These are phyloP conservation scores for Cyclophora albipunctata DNA, from an alignment of 2,888 invertebrate genomes.

Conservation along the genomic window DNA sequence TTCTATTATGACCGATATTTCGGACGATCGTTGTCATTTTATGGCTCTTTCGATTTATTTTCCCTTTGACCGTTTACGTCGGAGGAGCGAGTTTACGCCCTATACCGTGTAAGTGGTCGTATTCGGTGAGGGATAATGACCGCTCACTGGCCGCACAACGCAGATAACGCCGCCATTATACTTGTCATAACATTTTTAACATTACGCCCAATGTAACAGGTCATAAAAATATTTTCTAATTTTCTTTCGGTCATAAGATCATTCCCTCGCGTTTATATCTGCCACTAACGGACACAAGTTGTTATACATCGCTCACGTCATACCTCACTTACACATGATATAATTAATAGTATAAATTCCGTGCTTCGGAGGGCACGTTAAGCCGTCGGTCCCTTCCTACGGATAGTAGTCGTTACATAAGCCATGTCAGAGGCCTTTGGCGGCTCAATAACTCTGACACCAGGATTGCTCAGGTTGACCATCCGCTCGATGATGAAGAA, in stretches of 20 bases:
- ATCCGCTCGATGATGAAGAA: no score
- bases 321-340: no score
- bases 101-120: constrained; percentile 23
- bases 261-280: no score
- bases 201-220: constrained; percentile 1
- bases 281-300: no score
- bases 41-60: constrained; percentile 37
- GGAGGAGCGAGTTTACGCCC: constrained; percentile 16
- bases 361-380: no score
- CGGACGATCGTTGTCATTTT: constrained; percentile 40
- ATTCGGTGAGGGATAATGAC: constrained; percentile 17
- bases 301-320: no score
- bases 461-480: no score
- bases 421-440: no score
- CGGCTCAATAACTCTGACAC: no score
- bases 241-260: not conserved
- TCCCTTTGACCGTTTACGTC: constrained; percentile 30
- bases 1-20: constrained; percentile 46
- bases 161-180: constrained; percentile 13
- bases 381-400: no score
- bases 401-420: no score
- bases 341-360: no score
- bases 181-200: constrained; percentile 1
- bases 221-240: constrained; percentile 4
- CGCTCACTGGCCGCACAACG: constrained; percentile 7